Evolutionary conservation across 2,888 invertebrate species (phyloP).

Genomic region (Gortyna flavago): DNA sequence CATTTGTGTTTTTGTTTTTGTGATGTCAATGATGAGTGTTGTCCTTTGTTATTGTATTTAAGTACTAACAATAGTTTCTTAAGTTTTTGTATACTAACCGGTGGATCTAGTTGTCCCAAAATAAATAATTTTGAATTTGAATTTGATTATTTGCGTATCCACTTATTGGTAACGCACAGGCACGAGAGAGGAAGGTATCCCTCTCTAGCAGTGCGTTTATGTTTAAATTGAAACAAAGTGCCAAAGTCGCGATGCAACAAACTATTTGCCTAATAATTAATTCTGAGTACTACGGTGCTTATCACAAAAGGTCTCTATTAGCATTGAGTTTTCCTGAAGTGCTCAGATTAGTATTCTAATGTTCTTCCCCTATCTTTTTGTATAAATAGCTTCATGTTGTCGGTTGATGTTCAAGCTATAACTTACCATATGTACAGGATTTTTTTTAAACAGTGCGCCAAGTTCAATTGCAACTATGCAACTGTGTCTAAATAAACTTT

Average conservation of each 20-base stretch:
- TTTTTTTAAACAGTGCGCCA: background rate
- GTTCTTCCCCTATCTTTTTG: conserved; percentile 2
- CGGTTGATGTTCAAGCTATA: background rate
- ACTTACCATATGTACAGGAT: background rate
- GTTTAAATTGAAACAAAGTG: background rate
- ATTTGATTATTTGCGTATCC: no score
- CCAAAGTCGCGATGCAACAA: background rate
- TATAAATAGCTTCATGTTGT: background rate
- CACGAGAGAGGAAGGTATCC: background rate
- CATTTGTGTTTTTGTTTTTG: no score
- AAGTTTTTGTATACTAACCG: no score
- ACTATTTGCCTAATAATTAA: background rate
- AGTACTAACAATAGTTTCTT: no score
- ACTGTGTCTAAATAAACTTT: no score
- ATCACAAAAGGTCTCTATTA: conserved; percentile 8
- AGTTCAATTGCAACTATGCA: no score
- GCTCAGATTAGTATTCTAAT: conserved; percentile 2
- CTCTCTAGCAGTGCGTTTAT: background rate
- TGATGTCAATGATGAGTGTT: no score
- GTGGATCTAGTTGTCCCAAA: no score
- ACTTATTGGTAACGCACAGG: background rate
- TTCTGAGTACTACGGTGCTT: background rate
- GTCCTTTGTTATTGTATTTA: no score
- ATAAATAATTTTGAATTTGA: no score
- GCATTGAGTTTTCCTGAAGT: conserved; percentile 13